Evolutionary conservation across 2,888 invertebrate genomes (phyloP).

Genomic region (Lydus trimaculatus): DNA sequence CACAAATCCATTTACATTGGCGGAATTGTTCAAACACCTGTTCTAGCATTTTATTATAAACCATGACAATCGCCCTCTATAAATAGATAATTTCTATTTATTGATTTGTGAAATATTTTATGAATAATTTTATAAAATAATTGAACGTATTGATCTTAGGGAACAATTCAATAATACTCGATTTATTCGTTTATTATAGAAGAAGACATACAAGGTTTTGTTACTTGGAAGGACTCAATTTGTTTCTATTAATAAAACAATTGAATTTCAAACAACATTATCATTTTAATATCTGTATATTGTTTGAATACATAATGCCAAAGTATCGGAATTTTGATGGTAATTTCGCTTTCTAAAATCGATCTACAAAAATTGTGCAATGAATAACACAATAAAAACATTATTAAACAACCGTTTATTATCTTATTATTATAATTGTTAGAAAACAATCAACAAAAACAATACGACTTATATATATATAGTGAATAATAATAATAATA

Average conservation of each 20-base stretch:
- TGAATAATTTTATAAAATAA: background rate
- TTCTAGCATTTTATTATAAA: background rate
- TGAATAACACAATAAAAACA: background rate
- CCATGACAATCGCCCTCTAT: background rate
- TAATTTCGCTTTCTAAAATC: background rate
- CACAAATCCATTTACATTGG: background rate
- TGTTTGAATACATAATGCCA: background rate
- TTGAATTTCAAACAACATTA: background rate
- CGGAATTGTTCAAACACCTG: background rate
- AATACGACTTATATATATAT: no score
- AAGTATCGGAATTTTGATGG: background rate
- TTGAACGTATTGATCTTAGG: background rate
- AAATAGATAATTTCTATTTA: background rate
- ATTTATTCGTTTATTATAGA: background rate
- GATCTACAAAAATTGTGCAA: background rate
- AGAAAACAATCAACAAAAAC: background rate
- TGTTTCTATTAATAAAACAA: slow-evolving; percentile 7
- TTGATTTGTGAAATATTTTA: background rate
- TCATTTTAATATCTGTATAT: background rate
- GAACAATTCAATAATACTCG: background rate
- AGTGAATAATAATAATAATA: background rate
- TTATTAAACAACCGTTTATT: background rate
- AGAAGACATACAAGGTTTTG: background rate
- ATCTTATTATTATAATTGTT: background rate
- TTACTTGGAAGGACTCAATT: slow-evolving; percentile 2